Percentiles rank a stretch among this genome's conserved stretches.
Conservation (phyloP, 2,113 vertebrate genomes). For the Entomyzon cyanotis region DNA sequence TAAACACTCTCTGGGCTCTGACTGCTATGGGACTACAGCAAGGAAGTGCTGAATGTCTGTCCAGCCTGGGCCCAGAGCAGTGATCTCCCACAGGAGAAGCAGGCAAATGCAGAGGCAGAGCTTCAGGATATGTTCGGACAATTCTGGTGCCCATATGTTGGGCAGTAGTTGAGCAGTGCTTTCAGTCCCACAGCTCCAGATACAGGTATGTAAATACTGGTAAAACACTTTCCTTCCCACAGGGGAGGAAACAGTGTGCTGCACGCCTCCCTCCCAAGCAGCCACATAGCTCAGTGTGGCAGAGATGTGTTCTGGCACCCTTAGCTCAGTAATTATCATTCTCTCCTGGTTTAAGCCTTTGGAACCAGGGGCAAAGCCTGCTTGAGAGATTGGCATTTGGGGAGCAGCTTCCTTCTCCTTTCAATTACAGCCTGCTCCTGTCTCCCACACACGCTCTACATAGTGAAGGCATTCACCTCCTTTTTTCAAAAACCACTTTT, state of each 20-base stretch:
- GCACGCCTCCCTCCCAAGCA: not conserved
- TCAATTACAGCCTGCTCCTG: not conserved
- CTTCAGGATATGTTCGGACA: not conserved
- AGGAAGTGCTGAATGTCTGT: fast-evolving
- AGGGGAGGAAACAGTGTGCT: not conserved
- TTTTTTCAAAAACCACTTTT: not conserved
- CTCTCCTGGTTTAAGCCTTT: not conserved
- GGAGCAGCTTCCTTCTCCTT: not conserved
- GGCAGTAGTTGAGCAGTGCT: not conserved
- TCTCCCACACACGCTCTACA: not conserved
- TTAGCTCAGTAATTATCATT: not conserved
- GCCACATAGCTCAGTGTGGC: fast-evolving
- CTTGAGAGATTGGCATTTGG: not conserved
- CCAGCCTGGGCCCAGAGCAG: not conserved
- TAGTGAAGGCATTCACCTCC: not conserved
- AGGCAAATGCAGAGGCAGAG: not conserved
- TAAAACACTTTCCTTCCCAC: not conserved
- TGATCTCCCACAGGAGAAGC: not conserved
- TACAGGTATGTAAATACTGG: not conserved
- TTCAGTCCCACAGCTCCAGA: not conserved
- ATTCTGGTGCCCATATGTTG: not conserved
- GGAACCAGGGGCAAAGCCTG: not conserved
- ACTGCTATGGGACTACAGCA: fast-evolving
- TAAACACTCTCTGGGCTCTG: not conserved
- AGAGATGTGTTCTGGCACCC: too few species aligned